Base-by-base conservation (phyloP, 2,113 vertebrate genomes). In the Pavo muticus region DNA sequence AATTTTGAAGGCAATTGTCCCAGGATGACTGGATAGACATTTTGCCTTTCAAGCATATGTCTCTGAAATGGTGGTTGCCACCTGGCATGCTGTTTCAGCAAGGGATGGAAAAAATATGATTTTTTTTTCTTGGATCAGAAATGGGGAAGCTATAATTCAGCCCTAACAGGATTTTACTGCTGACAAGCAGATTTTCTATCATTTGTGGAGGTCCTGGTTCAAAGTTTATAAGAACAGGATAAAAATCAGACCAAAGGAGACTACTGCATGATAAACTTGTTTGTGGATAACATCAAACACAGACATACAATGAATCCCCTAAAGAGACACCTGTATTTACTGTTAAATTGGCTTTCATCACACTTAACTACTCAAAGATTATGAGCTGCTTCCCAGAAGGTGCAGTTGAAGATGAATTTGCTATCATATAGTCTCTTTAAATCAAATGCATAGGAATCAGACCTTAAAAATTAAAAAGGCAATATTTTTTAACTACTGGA, bases 381-480 rank as follows among this genome's bases (percentile, higher is more conserved):
- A 94, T 67, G 74, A 91, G 81, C 84, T 85, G 59, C 27, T 45
- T 94, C 67, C 64, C 91, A 94, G 89, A 87, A 94, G 93, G 87
- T 91, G 74, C 21, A 54, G 75, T 3, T 72, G 88, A 91, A 84
- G 94, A 87, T 65, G 76, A 84, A 88, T 64, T 87, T 45, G 48
- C 68, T 88, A 48, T 56, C 59, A 68, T 10, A 39, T 11, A 72
- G 71, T 78, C 91, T 84, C 67, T 93, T 93, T 93, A 56, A 79
- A 23, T 44, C n/a, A 72, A 67, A 54, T 32, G 24, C 45, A 14
- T 11, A 39, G 11, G 45, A 94, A 92, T 44, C n/a, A 52, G 2
- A 7, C 60, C 70, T 69, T 48, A 1, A 52, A 93, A 88, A 89
- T 59, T 30, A 59, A 91, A 47, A 42, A 69, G 59, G 20, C 12